Evolutionary conservation across 1,140 invertebrate genomes (phyloP), one percentile per base, ranked within the genome.

Genomic region (Mactra quadrangularis): DNA sequence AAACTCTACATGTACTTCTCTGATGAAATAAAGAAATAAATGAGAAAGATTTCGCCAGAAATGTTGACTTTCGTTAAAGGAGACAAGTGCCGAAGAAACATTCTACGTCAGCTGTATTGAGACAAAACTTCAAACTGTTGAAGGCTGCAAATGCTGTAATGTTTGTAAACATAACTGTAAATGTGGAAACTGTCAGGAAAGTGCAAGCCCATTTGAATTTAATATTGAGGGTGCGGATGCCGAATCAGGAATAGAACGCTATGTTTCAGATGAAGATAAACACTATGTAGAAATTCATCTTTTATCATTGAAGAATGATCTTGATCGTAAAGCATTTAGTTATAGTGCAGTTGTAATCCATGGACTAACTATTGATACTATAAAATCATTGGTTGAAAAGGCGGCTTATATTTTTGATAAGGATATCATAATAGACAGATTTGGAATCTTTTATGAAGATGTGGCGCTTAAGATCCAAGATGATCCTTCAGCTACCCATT

Each of bases 1-100:
- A 79, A 78, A n/a, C n/a, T n/a, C n/a, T n/a, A n/a, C n/a, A n/a
- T n/a, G n/a, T n/a, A n/a, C n/a, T n/a, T n/a, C 38, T 38, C 15
- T 15, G 35, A 66, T 62, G 9, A 35, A 45, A 47, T 82, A 27
- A 59, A 66, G 17, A 62, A 86, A n/a, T 76, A 84, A 22, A 25
- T 84, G 22, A 86, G 78, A 59, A 60, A 70, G 29, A 45, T 81
- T 13, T 82, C 83, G 9, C 19, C 17, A 27, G 71, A 84, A 31
- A 35, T n/a, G n/a, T n/a, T n/a, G n/a, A 71, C 41, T 57, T 50
- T 59, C 4, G 77, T 60, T 19, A 66, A 70, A 57, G 35, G 60
- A 1, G 31, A 47, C 27, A 41, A 72, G 25, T 81, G 83, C 59
- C 55, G 83, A 50, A 53, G 71, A 47, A 52, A 59, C 6, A 25